Base-by-base conservation (phyloP, 2,797 vertebrate genomes). In the Hydrocynus forskahlii region DNA sequence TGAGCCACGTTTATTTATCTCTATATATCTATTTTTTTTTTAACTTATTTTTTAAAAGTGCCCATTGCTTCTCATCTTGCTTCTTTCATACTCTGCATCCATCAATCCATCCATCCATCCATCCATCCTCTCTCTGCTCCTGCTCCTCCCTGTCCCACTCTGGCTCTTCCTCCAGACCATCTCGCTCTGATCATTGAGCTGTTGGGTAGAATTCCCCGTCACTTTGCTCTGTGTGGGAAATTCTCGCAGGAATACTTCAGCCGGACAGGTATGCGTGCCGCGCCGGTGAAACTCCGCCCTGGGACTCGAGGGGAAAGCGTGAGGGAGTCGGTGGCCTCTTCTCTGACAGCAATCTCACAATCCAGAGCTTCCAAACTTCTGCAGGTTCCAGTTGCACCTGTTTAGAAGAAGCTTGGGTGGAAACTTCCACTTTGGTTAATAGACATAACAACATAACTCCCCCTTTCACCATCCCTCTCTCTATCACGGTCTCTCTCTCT, bases 171-270 rank as follows among this genome's bases (percentile, higher is more conserved):
- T 93, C 92, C 92, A 94, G 94, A 96, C 92, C 95, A 95, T 88
- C 91, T 95, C 83, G 94, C 90, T 66, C 92, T 93, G 84, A 93
- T 94, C 91, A 95, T 93, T 88, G 94, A 95, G 89, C 94, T 95
- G 90, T 93, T 95, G 76, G 95, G 95, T 92, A 92, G 93, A 93
- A 93, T 96, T 87, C 95, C 95, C 89, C 90, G 92, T 84, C 91
- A 91, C 87, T 94, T 91, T 94, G 93, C 92, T 84, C 92, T 95
- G 89, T 92, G 89, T 87, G 95, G 94, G 92, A 95, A 95, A 94
- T 94, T 92, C 84, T 94, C 94, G 87, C 93, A 94, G 94, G 94
- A 95, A 92, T 95, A 94, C 92, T 95, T 96, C 92, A 92, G 80
- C 89, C 89, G 78, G 85, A 93, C 91, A 95, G 94, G 94, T 94